Evolutionary conservation across 1,140 invertebrate genomes (phyloP), one percentile per base, ranked within the genome.

Genomic region (Holotrichia oblita): DNA sequence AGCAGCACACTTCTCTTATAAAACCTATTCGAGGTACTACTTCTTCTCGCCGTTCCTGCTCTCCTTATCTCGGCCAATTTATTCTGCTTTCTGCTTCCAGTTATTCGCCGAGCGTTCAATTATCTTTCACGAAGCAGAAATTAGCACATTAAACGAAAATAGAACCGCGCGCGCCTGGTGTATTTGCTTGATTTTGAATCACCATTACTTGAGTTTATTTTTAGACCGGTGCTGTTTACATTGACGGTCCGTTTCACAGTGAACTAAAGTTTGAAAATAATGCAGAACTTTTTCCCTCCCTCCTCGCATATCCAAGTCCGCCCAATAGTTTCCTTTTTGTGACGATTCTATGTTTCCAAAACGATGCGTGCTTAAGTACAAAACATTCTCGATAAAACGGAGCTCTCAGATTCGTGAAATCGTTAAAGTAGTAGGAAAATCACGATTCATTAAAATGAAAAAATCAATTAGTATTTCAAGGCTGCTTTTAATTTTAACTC

Each of bases 71-170:
- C 24, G 20, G 17, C 17, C 61, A 64, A 64, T 64, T 64, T 64
- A 64, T 64, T 64, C 61, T 17, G n/a, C n/a, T n/a, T 64, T 64
- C 61, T 17, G 6, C 24, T 64, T 64, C 61, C 61, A 64, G 17
- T 20, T 20, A 20, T 64, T 22, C 61, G 61, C 12, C 20, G 61
- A 14, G 61, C 61, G 17, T 64, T 64, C 61, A 64, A 64, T 64
- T 64, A 64, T 64, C 61, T 64, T 64, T 20, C 61, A 64, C 61
- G 61, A 64, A 64, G 61, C 61, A 64, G 61, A 64, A 64, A 64
- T 64, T 64, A 64, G 61, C 61, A 64, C 61, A 64, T 64, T 64
- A 64, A 64, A 64, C 61, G 61, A 64, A 64, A 64, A 64, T 64
- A 64, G 61, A 64, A 64, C 61, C 20, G 61, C 61, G 61, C 61